Evolutionary conservation across 1,140 invertebrate species (phyloP).

Genomic region (Drosophila guanche): DNA sequence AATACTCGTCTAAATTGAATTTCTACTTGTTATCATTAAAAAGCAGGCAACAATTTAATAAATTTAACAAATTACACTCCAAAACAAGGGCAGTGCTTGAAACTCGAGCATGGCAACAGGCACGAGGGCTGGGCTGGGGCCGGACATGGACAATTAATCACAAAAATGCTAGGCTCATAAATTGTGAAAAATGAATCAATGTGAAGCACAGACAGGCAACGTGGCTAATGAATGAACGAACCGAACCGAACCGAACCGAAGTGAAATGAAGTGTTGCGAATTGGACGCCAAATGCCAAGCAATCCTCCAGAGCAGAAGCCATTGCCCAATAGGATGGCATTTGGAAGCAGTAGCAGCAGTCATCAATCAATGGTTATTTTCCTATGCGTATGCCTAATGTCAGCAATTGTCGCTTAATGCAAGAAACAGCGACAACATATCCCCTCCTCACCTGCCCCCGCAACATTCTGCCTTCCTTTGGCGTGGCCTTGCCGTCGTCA

Average conservation of each 20-base stretch:
- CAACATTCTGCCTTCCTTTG: slow-evolving; percentile 25
- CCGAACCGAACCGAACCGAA: slow-evolving; percentile 44
- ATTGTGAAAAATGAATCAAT: slow-evolving; percentile 68
- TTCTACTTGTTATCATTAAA: slow-evolving; percentile 9
- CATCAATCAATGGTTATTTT: neutral
- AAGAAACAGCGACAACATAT: slow-evolving; percentile 14
- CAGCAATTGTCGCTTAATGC: slow-evolving; percentile 3
- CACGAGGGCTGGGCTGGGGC: slow-evolving; percentile 1
- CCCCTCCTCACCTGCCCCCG: slow-evolving; percentile 10
- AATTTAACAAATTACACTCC: slow-evolving; percentile 62
- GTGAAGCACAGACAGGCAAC: slow-evolving; percentile 34
- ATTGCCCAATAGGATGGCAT: slow-evolving; percentile 1
- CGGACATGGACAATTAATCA: slow-evolving; percentile 61
- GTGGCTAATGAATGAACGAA: slow-evolving; percentile 60
- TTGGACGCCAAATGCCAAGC: slow-evolving; percentile 3
- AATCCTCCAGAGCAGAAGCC: neutral
- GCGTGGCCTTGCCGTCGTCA: slow-evolving; percentile 61
- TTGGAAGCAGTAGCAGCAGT: neutral
- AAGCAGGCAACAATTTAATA: slow-evolving; percentile 34
- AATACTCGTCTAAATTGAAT: neutral
- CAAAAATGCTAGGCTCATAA: slow-evolving; percentile 52
- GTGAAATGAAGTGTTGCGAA: slow-evolving; percentile 37
- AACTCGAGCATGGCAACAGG: slow-evolving; percentile 28
- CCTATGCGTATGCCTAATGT: slow-evolving; percentile 54
- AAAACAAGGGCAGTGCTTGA: slow-evolving; percentile 16